Evolutionary conservation across 2,888 invertebrate species (phyloP), one percentile per base, ranked within the genome.

Genomic region (Brenthis hecate): DNA sequence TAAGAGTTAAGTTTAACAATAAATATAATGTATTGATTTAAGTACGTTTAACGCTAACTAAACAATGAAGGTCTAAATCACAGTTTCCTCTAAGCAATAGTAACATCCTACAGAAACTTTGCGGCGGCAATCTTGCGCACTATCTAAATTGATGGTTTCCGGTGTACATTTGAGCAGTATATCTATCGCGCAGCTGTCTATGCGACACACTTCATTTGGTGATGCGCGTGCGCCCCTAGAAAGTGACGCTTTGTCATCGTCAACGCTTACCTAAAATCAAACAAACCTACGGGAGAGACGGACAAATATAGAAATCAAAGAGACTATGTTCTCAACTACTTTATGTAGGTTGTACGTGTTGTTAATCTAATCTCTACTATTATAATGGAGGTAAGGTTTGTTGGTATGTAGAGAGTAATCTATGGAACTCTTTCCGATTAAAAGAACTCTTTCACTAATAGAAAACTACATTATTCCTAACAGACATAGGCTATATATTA

Each of bases 131-230:
- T 89, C 88, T 88, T 82, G 84, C 86, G 86, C 86, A 87, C 89
- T 89, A 89, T 90, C 90, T 89, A 82, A 92, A 92, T 92, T 91
- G 90, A 92, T 92, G 85, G 88, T 87, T 92, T 92, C 92, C 92
- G 92, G 89, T 80, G 89, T 80, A 86, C 87, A 87, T 91, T 91
- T 87, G 86, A 85, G 80, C 81, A 78, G 81, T 81, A 79, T 82
- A 82, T 85, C 85, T 87, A 88, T 87, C 86, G 87, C 82, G 85
- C 90, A 90, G 88, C 89, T 90, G 90, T 87, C 89, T 85, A 73
- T 84, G 86, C 91, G 91, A 90, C 91, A 91, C 91, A 92, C 91
- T 91, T 89, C 91, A 91, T 89, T 90, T 89, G 88, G 81, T 82
- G 81, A 76, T 87, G 86, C 90, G 89, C 91, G 87, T 88, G 90